Percentiles rank a stretch among this genome's conserved stretches.
Evolutionary conservation across 1,140 invertebrate genomes (phyloP).

Genomic region (Habropoda laboriosa): DNA sequence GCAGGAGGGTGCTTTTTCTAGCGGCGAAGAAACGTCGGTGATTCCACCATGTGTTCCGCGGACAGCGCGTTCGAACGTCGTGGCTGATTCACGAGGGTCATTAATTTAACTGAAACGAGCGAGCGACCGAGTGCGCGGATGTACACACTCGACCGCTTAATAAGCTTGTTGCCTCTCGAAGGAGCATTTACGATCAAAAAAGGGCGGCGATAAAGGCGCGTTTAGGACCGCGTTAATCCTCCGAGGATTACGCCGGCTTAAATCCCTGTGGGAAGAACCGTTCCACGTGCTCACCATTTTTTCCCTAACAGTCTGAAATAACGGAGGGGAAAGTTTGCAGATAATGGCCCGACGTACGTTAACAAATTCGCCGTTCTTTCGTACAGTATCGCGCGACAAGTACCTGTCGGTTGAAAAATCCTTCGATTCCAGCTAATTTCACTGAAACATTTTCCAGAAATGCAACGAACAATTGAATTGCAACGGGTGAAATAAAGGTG

Average conservation of each 20-base stretch:
- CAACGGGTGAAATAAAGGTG: no score
- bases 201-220: background rate
- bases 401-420: no score
- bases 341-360: no score
- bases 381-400: no score
- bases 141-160: constrained; percentile 62
- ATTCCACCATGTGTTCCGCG: constrained; percentile 22
- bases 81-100: constrained; percentile 57
- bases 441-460: no score
- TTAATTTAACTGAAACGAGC: constrained; percentile 58
- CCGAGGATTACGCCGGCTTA: background rate
- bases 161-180: constrained; percentile 51
- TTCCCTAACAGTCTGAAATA: no score
- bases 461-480: no score
- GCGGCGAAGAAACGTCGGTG: background rate
- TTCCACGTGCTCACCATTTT: background rate
- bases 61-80: constrained; percentile 5
- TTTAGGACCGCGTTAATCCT: background rate
- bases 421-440: no score
- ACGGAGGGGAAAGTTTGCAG: no score
- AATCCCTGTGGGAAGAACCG: background rate
- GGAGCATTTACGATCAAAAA: constrained; percentile 11
- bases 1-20: background rate
- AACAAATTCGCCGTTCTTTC: no score
- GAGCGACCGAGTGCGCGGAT: constrained; percentile 45